phyloP scores from a whole-genome alignment of 2,888 invertebrate species.

The Apamea monoglypha region DNA sequence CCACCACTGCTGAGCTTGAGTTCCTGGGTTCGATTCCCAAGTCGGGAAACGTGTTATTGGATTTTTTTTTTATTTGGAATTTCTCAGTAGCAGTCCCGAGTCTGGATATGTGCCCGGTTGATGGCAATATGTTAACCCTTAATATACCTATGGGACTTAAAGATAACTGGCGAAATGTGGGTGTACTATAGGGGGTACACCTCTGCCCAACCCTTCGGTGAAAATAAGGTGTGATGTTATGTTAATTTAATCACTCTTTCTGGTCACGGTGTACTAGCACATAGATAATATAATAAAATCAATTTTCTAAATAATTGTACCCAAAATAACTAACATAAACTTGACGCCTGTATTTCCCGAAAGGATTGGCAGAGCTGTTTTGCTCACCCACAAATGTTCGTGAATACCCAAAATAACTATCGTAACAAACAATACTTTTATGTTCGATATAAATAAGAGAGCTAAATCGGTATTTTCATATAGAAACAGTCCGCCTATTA shows the following conservation, averaged over 20 bases:
- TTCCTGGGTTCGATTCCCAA: neutral
- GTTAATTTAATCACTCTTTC: conserved; percentile 13
- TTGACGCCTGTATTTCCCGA: neutral
- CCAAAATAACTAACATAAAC: neutral
- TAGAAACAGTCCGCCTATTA: neutral
- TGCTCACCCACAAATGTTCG: no score
- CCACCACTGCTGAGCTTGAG: neutral
- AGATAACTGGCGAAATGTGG: neutral
- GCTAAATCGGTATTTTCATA: neutral
- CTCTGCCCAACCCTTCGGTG: neutral
- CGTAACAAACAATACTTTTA: neutral
- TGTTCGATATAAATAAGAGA: neutral
- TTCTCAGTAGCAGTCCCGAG: neutral
- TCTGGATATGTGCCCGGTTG: neutral
- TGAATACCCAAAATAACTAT: neutral
- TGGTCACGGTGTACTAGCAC: no score
- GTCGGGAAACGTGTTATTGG: neutral
- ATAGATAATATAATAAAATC: neutral
- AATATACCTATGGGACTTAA: neutral
- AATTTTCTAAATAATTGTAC: neutral
- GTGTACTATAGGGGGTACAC: no score
- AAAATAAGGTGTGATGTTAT: neutral
- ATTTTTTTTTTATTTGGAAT: neutral
- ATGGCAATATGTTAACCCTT: no score
- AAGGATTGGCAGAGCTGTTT: neutral